phyloP scores from a whole-genome alignment of 2,113 vertebrate genomes.

The Cephalophus harveyi region DNA sequence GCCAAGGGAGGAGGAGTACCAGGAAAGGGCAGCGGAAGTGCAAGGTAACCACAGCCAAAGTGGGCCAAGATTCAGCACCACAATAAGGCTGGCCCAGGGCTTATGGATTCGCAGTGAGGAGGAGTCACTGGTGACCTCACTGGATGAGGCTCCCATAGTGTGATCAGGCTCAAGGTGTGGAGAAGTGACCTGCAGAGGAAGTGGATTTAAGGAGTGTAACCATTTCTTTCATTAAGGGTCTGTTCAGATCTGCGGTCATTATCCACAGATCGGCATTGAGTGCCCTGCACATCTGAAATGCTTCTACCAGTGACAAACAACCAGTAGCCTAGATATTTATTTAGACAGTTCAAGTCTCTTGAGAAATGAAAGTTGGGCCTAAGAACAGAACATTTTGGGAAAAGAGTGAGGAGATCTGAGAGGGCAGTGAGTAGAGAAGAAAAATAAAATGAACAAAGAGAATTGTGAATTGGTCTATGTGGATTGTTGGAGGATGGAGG shows the following conservation, averaged over 20 bases:
- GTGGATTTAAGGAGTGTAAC: background rate
- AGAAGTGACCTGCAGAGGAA: background rate
- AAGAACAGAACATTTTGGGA: background rate
- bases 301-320: background rate
- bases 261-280: background rate
- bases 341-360: background rate
- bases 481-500: background rate
- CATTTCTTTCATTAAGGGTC: background rate
- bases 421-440: background rate
- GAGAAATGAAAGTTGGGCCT: background rate
- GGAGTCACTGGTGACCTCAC: background rate
- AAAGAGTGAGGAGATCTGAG: background rate
- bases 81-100: background rate
- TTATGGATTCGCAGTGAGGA: background rate
- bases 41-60: background rate
- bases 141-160: background rate
- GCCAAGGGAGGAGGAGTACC: fast-evolving
- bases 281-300: background rate
- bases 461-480: background rate
- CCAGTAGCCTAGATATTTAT: background rate
- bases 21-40: background rate
- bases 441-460: background rate
- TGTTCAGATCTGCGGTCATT: background rate
- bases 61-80: background rate
- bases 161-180: background rate